Base-by-base conservation (phyloP, 1,140 invertebrate species). In the Drosophila sulfurigaster region DNA sequence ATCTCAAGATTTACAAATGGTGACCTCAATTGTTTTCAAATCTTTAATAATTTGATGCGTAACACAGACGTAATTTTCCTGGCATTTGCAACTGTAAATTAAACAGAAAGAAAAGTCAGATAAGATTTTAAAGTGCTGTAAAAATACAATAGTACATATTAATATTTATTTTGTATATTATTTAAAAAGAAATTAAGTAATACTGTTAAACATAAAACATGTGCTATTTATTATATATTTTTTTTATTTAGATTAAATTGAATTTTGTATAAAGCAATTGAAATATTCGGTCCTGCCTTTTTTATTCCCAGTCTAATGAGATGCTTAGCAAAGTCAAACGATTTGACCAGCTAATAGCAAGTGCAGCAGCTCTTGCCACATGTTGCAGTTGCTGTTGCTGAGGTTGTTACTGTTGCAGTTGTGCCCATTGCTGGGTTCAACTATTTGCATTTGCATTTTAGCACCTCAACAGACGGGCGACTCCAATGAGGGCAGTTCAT, bases 391-490 rank as follows among this genome's bases (percentile, higher is more conserved):
- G 59, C 48, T 65, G 43, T 60, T 62, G 67, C 51, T 60, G 46
- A 38, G 56, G 71, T 41, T 69, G 65, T 60, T 66, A 58, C 68
- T 28, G 38, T 51, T 52, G 48, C 64, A 63, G 72, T 57, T 69
- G 66, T 49, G 30, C 11, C 54, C 69, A 66, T 46, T 20, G 75
- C 64, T 56, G 64, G 63, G 57, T 69, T 68, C 58, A 75, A 80
- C 86, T 89, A 89, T 88, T 88, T 88, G 85, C 85, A 85, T 88
- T 89, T 89, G 66, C 75, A 88, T 88, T 88, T 88, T 88, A 88
- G 85, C 85, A 88, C 85, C 82, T 88, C 74, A 58, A 49, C 82
- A 73, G 63, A 51, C 13, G 51, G 51, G 10, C 20, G 10, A 46
- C 5, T 41, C 41, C 13, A 30, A 25, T 11, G n/a, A 15, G 8